Conservation (phyloP, 1,140 invertebrate species). For the Choristoneura fumiferana region DNA sequence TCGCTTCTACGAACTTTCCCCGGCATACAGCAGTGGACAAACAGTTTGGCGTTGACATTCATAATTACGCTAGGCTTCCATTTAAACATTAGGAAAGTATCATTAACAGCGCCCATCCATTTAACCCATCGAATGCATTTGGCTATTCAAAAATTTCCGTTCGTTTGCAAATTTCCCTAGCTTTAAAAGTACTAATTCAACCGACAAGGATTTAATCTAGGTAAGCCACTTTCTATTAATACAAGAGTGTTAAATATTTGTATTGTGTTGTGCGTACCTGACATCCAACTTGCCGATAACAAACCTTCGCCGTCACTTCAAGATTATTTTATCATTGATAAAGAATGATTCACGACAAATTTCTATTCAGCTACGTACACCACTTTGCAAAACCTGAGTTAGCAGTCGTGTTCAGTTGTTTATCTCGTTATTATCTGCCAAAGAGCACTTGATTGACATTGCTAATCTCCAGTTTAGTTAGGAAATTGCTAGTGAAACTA, state of each 20-base stretch:
- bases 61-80: too few relatives aligned
- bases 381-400: constrained; percentile 7
- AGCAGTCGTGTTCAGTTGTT: constrained; percentile 4
- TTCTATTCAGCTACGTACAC: constrained; percentile 10
- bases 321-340: constrained; percentile 18
- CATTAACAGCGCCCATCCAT: too few relatives aligned
- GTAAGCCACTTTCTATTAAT: too few relatives aligned
- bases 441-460: constrained; percentile 13
- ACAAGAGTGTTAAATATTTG: too few relatives aligned
- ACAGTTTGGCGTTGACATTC: too few relatives aligned
- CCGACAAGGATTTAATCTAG: too few relatives aligned
- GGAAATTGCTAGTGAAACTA: constrained; percentile 26
- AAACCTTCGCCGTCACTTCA: constrained; percentile 8
- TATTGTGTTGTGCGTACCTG: not conserved
- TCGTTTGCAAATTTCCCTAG: too few relatives aligned
- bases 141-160: too few relatives aligned
- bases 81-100: too few relatives aligned
- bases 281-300: constrained; percentile 1
- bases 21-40: not conserved
- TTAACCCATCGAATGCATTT: too few relatives aligned
- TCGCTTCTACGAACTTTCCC: constrained; percentile 13
- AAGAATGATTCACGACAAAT: constrained; percentile 5
- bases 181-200: too few relatives aligned
- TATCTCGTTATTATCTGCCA: constrained; percentile 7
- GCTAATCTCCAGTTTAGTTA: constrained; percentile 12